Conservation (phyloP, 1,140 invertebrate species). For the Ganaspis sp. region DNA sequence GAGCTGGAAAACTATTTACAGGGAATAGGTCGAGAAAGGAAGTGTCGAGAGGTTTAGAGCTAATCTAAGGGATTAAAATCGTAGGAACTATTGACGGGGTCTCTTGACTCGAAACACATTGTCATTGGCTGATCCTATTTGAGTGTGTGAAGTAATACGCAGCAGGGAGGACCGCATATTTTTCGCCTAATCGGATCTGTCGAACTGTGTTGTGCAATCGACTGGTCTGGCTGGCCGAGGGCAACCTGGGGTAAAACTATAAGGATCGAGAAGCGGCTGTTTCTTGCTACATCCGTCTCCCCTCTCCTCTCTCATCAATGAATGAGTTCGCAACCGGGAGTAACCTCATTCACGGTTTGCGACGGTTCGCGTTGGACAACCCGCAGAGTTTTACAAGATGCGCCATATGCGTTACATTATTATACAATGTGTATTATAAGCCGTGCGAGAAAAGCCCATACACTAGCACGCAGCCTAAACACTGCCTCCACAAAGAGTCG, state of each 20-base stretch:
- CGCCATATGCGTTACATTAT: conserved; percentile 75
- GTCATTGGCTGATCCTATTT: conserved; percentile 64
- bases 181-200: conserved; percentile 67
- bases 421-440: conserved; percentile 71
- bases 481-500: conserved; percentile 68
- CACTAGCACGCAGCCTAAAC: conserved; percentile 46
- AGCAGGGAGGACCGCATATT: conserved; percentile 54
- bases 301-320: conserved; percentile 52
- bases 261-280: conserved; percentile 46
- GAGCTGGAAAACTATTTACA: neutral
- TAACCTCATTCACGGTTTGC: conserved; percentile 71
- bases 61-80: conserved; percentile 60
- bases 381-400: conserved; percentile 75
- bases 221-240: conserved; percentile 49
- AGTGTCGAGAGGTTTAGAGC: conserved; percentile 40
- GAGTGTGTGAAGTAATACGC: conserved; percentile 43
- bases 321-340: conserved; percentile 64
- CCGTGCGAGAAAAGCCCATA: conserved; percentile 57
- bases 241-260: conserved; percentile 48
- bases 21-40: conserved; percentile 34
- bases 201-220: conserved; percentile 61
- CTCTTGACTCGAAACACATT: conserved; percentile 68
- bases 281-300: conserved; percentile 50
- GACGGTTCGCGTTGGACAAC: conserved; percentile 53
- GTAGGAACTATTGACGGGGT: conserved; percentile 50